Evolutionary conservation across 2,113 vertebrate species (phyloP).

Genomic region (Chloropsis hardwickii): DNA sequence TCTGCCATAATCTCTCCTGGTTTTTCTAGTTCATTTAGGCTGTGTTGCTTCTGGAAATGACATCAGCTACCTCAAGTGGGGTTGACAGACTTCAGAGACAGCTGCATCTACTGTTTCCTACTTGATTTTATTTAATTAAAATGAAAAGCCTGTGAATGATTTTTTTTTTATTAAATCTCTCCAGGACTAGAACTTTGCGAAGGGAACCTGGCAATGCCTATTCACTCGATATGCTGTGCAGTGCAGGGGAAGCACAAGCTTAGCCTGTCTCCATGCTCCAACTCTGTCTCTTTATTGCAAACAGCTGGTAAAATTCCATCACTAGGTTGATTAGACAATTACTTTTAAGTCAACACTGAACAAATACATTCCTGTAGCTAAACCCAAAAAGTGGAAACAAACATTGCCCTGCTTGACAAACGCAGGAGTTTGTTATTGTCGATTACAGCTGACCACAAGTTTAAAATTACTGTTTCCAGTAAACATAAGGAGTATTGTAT

Average conservation of each 20-base stretch:
- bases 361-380: slow-evolving; percentile 43
- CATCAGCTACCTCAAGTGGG: not conserved
- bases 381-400: slow-evolving; percentile 56
- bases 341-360: slow-evolving; percentile 58
- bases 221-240: not conserved
- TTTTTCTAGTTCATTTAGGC: not conserved
- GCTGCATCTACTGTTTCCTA: not conserved
- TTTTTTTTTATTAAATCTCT: not conserved
- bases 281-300: not conserved
- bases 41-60: not conserved
- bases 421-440: slow-evolving; percentile 49
- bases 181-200: not conserved
- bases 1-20: not conserved
- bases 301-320: slow-evolving; percentile 21
- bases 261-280: not conserved
- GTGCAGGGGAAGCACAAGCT: not conserved
- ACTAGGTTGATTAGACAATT: slow-evolving; percentile 50
- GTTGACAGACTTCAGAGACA: not conserved
- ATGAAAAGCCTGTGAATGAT: not conserved
- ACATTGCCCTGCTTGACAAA: slow-evolving; percentile 47
- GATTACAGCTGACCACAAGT: slow-evolving; percentile 29
- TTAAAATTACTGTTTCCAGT: slow-evolving; percentile 65
- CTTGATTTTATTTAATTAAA: slow-evolving; percentile 9
- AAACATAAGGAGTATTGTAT: slow-evolving; percentile 67
- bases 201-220: not conserved